These are phyloP conservation scores for Ypsolopha sequella DNA, from an alignment of 2,888 invertebrate species.

Conservation along the genomic window DNA sequence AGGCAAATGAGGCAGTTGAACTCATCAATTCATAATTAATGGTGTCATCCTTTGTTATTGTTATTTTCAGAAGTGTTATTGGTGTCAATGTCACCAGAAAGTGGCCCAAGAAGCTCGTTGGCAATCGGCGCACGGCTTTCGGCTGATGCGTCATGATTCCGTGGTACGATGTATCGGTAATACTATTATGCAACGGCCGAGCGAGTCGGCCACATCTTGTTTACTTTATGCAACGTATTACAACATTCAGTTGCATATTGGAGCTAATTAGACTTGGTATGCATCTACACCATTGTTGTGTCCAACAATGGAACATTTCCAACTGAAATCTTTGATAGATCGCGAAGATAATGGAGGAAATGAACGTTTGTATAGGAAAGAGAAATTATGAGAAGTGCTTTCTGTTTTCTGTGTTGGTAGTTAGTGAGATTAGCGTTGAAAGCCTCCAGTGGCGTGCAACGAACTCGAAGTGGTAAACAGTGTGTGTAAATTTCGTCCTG, in stretches of 20 bases:
- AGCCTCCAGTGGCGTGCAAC: background rate
- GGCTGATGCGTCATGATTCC: slow-evolving; percentile 45
- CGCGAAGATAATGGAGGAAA: background rate
- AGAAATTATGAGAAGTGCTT: slow-evolving; percentile 2
- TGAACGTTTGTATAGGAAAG: background rate
- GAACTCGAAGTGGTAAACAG: background rate
- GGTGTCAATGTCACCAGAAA: slow-evolving; percentile 56
- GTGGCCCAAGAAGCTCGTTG: slow-evolving; percentile 37
- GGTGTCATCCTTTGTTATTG: slow-evolving; percentile 45
- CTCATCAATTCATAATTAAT: background rate
- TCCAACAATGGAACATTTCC: background rate
- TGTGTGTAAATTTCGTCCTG: background rate
- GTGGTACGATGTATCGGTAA: slow-evolving; percentile 29
- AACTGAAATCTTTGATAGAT: background rate
- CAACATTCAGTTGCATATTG: background rate
- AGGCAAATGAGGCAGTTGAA: too few relatives aligned
- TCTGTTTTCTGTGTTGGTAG: background rate
- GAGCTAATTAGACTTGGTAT: background rate
- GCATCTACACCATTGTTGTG: background rate
- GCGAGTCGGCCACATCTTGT: slow-evolving; percentile 6
- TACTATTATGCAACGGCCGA: slow-evolving; percentile 43
- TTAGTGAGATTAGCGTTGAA: background rate
- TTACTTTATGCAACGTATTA: slow-evolving; percentile 5
- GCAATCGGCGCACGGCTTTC: slow-evolving; percentile 34
- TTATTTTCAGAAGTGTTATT: slow-evolving; percentile 50